Evolutionary conservation across 2,113 vertebrate species (phyloP).

Genomic region (Gallinago paraguaiae): DNA sequence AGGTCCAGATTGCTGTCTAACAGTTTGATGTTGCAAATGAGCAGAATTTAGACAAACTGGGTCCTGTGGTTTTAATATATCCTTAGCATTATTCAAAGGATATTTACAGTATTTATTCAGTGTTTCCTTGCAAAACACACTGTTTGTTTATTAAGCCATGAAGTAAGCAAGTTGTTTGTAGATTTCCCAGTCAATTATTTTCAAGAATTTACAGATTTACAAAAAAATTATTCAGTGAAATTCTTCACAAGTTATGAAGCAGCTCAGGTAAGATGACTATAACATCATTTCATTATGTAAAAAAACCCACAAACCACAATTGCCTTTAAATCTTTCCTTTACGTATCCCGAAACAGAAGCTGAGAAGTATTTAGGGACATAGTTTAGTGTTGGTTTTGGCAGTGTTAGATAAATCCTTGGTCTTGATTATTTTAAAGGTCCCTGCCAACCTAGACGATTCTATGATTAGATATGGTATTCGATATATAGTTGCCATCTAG

Average conservation of each 20-base stretch:
- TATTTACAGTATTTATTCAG: neutral
- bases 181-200: neutral
- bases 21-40: neutral
- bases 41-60: neutral
- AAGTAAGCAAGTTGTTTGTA: neutral
- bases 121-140: neutral
- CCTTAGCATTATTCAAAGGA: neutral
- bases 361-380: neutral
- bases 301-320: neutral
- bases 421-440: neutral
- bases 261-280: neutral
- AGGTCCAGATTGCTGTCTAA: neutral
- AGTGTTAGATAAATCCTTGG: neutral
- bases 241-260: neutral
- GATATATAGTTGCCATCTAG: neutral
- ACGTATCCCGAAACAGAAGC: neutral
- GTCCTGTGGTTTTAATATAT: neutral
- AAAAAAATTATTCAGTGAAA: neutral
- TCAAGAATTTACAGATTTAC: neutral
- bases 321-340: neutral
- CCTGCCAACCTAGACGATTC: neutral
- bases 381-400: neutral
- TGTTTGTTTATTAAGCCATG: neutral
- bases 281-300: neutral
- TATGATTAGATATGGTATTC: neutral